These are phyloP conservation scores for Plectrocnemia conspersa DNA, from an alignment of 1,140 invertebrate genomes.

Conservation along the genomic window DNA sequence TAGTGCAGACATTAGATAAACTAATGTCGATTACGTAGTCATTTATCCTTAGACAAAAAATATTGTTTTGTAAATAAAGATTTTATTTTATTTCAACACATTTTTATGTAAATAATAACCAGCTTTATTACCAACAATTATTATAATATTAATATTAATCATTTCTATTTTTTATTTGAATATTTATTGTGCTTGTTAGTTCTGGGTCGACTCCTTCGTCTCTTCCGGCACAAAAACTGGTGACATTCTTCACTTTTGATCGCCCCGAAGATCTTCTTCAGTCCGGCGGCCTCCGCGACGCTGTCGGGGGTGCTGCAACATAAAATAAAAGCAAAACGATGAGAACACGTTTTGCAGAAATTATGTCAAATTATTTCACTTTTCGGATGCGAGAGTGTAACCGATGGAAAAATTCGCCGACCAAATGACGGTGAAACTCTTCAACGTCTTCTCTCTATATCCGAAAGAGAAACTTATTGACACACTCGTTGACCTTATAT, in stretches of 20 bases:
- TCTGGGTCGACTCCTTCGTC: not conserved
- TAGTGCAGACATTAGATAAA: too few species aligned
- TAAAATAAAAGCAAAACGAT: not conserved
- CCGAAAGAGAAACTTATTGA: slow-evolving; percentile 33
- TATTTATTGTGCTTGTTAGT: too few species aligned
- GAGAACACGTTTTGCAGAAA: not conserved
- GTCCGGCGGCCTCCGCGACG: slow-evolving; percentile 21
- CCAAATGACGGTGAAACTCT: slow-evolving; percentile 31
- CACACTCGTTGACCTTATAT: slow-evolving; percentile 21
- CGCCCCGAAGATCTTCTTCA: slow-evolving; percentile 32
- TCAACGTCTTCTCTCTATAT: slow-evolving; percentile 8
- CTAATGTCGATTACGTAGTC: too few species aligned
- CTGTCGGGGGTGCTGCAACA: slow-evolving; percentile 28
- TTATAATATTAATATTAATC: too few species aligned
- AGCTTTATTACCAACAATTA: too few species aligned
- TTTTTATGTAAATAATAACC: too few species aligned
- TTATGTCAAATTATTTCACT: slow-evolving; percentile 12
- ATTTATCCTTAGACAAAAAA: too few species aligned
- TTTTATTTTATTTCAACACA: too few species aligned
- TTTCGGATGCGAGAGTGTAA: slow-evolving; percentile 11
- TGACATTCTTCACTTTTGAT: slow-evolving; percentile 24
- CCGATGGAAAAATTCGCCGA: slow-evolving; percentile 21
- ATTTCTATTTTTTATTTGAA: too few species aligned
- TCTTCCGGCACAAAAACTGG: slow-evolving; percentile 25
- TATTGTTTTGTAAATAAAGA: too few species aligned